Evolutionary conservation across 1,140 invertebrate genomes (phyloP).

Genomic region (Palaemon carinicauda): DNA sequence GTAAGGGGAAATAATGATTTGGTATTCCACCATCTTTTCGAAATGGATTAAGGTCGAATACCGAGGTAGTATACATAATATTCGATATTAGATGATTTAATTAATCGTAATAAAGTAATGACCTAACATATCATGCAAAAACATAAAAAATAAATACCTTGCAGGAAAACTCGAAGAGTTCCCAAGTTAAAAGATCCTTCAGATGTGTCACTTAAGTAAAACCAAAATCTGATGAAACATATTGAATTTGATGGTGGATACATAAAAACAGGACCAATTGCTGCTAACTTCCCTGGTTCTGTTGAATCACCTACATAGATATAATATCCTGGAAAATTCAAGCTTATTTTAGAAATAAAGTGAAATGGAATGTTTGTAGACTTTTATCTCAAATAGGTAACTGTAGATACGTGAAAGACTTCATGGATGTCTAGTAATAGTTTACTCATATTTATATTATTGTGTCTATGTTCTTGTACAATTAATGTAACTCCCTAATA

Average conservation of each 20-base stretch:
- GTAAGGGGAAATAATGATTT: too few relatives aligned
- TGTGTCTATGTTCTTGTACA: too few relatives aligned
- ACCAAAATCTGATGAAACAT: slow-evolving; percentile 37
- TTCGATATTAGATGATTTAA: too few relatives aligned
- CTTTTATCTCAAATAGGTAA: background rate
- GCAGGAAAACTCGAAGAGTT: background rate
- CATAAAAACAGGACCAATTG: background rate
- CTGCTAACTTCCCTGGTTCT: background rate
- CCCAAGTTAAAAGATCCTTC: background rate
- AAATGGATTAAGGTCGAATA: too few relatives aligned
- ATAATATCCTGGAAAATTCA: slow-evolving; percentile 9
- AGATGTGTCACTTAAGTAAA: background rate
- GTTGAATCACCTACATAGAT: background rate
- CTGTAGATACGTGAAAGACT: background rate
- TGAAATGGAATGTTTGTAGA: background rate
- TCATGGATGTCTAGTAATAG: too few relatives aligned
- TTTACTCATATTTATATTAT: too few relatives aligned
- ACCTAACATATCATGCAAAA: background rate
- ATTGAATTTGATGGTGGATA: slow-evolving; percentile 12
- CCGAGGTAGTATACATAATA: too few relatives aligned
- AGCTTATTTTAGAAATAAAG: background rate
- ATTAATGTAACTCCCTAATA: too few relatives aligned
- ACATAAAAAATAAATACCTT: background rate
- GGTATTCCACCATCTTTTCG: too few relatives aligned
- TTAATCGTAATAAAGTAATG: too few relatives aligned